Evolutionary conservation across 53 echinoderm and acorn worm genomes (phyloP).

Genomic region (Holothuria scabra): DNA sequence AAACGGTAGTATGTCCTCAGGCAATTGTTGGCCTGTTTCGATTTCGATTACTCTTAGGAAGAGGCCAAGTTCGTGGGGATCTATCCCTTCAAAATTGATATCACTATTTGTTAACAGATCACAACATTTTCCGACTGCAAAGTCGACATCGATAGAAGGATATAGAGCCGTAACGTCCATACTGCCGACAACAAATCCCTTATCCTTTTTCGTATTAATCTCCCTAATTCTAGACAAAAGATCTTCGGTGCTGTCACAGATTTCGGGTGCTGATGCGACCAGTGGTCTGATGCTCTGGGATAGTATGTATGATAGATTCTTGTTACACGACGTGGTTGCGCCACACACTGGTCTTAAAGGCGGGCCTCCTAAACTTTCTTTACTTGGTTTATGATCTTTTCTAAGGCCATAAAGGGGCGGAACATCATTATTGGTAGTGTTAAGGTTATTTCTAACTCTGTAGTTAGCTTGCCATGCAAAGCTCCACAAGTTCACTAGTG

Average conservation of each 20-base stretch:
- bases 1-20: no score
- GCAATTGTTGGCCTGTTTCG: no score
- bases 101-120: no score
- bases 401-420: slow-evolving; percentile 42
- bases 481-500: background rate
- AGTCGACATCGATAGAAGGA: background rate
- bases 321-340: slow-evolving; percentile 44
- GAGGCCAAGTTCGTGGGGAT: no score
- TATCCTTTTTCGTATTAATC: background rate
- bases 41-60: no score
- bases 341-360: slow-evolving; percentile 46
- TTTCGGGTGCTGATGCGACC: background rate
- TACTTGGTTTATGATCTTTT: slow-evolving; percentile 40
- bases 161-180: slow-evolving; percentile 20
- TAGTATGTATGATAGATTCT: slow-evolving; percentile 16
- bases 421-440: slow-evolving; percentile 41
- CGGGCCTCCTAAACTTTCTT: background rate
- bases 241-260: slow-evolving; percentile 49
- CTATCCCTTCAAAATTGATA: no score
- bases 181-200: background rate
- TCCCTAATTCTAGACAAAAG: slow-evolving; percentile 18
- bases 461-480: background rate
- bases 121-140: no score
- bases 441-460: slow-evolving; percentile 21
- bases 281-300: slow-evolving; percentile 32